Evolutionary conservation across 2,113 vertebrate genomes (phyloP).

Genomic region (Dipodomys spectabilis): DNA sequence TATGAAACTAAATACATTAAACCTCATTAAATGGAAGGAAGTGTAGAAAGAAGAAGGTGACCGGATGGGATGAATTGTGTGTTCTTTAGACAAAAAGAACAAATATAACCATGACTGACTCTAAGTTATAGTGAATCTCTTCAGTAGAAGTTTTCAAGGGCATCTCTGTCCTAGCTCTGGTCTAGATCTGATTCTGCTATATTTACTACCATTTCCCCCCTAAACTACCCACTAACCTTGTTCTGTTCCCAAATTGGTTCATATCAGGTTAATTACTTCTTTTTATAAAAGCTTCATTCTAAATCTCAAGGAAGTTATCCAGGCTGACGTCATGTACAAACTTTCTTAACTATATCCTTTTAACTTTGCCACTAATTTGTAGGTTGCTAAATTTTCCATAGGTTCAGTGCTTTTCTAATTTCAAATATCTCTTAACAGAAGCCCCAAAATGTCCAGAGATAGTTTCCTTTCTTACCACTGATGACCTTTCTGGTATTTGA

Average conservation of each 20-base stretch:
- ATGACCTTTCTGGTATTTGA: background rate
- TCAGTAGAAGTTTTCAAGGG: background rate
- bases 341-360: background rate
- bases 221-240: constrained; percentile 74
- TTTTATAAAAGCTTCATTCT: constrained; percentile 60
- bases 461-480: background rate
- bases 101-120: background rate
- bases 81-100: background rate
- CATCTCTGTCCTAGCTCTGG: constrained; percentile 45
- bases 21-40: background rate
- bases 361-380: background rate
- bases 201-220: constrained; percentile 58
- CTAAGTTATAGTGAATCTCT: background rate
- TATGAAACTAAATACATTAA: background rate
- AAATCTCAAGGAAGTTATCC: constrained; percentile 28
- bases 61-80: background rate
- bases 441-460: background rate
- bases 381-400: constrained; percentile 27
- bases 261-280: constrained; percentile 73
- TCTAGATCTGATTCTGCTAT: constrained; percentile 65
- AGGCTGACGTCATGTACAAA: background rate
- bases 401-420: background rate
- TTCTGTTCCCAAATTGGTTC: constrained; percentile 72
- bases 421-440: background rate
- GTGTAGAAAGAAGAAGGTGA: background rate